These are phyloP conservation scores for Periparus ater DNA, from an alignment of 2,797 vertebrate species.

Conservation along the genomic window DNA sequence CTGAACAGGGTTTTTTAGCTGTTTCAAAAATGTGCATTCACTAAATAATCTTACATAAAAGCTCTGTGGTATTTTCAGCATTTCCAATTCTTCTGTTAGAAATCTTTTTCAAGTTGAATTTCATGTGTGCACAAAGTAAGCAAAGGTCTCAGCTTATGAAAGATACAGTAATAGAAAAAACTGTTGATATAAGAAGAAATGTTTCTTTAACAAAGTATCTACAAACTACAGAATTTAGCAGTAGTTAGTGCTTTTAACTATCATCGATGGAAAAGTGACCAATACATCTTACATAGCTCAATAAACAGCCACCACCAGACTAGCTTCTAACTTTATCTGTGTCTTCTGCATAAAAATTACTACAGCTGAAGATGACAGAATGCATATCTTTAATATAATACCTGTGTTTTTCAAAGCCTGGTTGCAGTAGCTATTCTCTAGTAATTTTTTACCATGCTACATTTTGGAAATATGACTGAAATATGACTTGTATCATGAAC, in stretches of 20 bases:
- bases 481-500: not conserved
- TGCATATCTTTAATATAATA: not conserved
- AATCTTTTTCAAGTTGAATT: not conserved
- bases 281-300: not conserved
- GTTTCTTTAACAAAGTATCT: not conserved
- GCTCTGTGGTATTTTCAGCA: not conserved
- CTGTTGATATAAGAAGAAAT: not conserved
- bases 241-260: not conserved
- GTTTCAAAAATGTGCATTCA: not conserved
- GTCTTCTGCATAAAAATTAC: not conserved
- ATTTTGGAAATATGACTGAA: not conserved
- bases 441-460: not conserved
- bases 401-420: not conserved
- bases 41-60: not conserved
- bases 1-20: not conserved
- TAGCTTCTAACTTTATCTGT: not conserved
- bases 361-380: not conserved
- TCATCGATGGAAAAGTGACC: not conserved
- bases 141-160: not conserved
- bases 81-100: slow-evolving; percentile 1
- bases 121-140: not conserved
- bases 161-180: not conserved
- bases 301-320: not conserved
- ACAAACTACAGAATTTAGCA: not conserved
- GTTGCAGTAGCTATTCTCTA: not conserved